Conservation (phyloP, 2,797 vertebrate species). For the Tapera naevia region DNA sequence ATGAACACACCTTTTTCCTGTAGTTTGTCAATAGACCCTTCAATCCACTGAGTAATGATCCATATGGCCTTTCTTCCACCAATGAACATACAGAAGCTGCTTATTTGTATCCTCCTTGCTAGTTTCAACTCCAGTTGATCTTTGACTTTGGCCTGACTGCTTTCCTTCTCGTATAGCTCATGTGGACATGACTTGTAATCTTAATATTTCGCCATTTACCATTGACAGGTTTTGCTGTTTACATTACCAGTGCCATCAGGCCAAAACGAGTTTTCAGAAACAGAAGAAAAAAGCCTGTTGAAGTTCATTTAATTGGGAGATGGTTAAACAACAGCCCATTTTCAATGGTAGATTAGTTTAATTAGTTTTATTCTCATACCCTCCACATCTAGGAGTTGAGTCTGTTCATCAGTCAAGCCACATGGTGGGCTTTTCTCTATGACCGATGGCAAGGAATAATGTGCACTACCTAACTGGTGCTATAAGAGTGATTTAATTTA, state of each 20-base stretch:
- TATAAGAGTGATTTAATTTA: background rate
- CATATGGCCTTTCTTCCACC: background rate
- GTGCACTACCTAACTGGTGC: background rate
- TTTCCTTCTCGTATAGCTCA: background rate
- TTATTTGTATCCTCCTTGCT: background rate
- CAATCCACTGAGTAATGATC: background rate
- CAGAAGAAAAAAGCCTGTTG: background rate
- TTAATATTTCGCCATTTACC: background rate
- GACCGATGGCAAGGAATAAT: background rate
- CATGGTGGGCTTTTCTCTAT: background rate
- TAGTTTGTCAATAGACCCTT: background rate
- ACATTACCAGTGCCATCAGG: background rate
- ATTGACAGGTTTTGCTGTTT: background rate
- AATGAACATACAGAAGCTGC: background rate
- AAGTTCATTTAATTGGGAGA: background rate
- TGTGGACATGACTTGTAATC: background rate
- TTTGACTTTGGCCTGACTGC: background rate
- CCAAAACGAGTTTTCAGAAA: background rate
- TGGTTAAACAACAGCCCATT: background rate
- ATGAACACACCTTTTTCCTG: background rate
- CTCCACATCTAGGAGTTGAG: background rate
- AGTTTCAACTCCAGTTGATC: background rate
- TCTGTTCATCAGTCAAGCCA: background rate
- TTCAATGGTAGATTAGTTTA: background rate
- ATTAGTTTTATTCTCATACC: background rate